Evolutionary conservation across 2,113 vertebrate species (phyloP).

Genomic region (Podilymbus podiceps): DNA sequence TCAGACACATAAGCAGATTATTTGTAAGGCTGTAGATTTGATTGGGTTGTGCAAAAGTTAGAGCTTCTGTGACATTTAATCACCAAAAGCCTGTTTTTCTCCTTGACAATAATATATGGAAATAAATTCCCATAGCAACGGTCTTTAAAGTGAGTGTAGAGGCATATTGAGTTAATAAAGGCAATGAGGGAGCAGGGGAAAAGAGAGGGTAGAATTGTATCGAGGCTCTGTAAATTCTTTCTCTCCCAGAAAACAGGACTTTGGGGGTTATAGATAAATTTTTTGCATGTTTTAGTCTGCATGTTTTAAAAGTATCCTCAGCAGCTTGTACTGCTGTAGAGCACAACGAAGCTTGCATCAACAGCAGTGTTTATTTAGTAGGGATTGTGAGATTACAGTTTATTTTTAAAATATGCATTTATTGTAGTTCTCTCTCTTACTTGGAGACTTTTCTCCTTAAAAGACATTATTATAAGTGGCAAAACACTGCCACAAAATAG

Average conservation of each 20-base stretch:
- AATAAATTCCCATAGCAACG: conserved; percentile 25
- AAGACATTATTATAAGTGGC: conserved; percentile 2
- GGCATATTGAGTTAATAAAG: conserved; percentile 55
- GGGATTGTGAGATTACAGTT: neutral
- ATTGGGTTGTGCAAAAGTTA: conserved; percentile 7
- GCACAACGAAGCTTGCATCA: neutral
- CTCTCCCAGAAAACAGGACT: conserved; percentile 9
- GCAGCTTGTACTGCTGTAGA: neutral
- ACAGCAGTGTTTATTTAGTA: conserved; percentile 3
- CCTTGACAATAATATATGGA: conserved; percentile 32
- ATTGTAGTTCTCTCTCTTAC: neutral
- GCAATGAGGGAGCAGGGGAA: neutral
- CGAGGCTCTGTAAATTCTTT: conserved; percentile 22
- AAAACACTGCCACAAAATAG: neutral
- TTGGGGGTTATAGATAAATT: conserved; percentile 5
- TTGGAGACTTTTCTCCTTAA: conserved; percentile 7
- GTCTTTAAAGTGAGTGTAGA: neutral
- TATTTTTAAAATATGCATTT: neutral
- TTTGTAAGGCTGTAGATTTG: neutral
- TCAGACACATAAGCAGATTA: neutral
- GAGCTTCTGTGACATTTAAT: conserved; percentile 36
- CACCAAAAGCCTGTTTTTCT: conserved; percentile 10
- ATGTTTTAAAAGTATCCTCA: conserved; percentile 13
- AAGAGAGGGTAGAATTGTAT: neutral
- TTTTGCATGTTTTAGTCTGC: conserved; percentile 30